Base-by-base conservation (phyloP, 1,140 invertebrate genomes). In the Microvelia longipes region DNA sequence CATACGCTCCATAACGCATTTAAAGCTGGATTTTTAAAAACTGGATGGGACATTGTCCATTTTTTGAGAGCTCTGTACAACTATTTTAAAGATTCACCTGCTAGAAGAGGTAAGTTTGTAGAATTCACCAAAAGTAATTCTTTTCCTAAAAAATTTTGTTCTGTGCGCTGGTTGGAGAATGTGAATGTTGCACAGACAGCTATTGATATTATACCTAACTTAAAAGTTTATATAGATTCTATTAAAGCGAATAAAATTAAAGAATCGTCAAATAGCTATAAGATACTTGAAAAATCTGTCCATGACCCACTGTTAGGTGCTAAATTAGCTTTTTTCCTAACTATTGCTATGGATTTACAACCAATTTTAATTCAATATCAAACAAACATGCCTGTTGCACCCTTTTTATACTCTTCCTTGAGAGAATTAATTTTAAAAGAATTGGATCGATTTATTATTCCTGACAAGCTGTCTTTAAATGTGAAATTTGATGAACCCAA, bases 81-180 rank as follows among this genome's bases (percentile, higher is more conserved):
- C 71, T 60, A 74, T 61, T 75, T 72, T 29, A 75, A 71, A 67
- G 64, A 73, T 64, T 29, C 70, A n/a, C 75, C 75, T 29, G 69
- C 74, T n/a, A 66, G 74, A 26, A 66, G 70, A 66, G 73, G 63
- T 28, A 14, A 73, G 2, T 75, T 73, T 30, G 70, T 26, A 1
- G 63, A 66, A 62, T 70, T 61, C 69, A 70, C 73, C 2, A 67
- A 68, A 64, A 74, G 70, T n/a, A 26, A 28, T 13, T n/a, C 71
- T 63, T 75, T 76, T 50, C 73, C 75, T n/a, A 28, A 68, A 14
- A 73, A 75, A 35, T 77, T 75, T 71, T 77, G 74, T 66, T 30
- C 69, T 19, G 67, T 74, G 2, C 68, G 73, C 65, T 76, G 75
- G 75, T 29, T 75, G n/a, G 72, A 74, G 70, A 75, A 76, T 64